Conservation (phyloP, 2,797 vertebrate genomes). For the Rhabdophis nuchalis region DNA sequence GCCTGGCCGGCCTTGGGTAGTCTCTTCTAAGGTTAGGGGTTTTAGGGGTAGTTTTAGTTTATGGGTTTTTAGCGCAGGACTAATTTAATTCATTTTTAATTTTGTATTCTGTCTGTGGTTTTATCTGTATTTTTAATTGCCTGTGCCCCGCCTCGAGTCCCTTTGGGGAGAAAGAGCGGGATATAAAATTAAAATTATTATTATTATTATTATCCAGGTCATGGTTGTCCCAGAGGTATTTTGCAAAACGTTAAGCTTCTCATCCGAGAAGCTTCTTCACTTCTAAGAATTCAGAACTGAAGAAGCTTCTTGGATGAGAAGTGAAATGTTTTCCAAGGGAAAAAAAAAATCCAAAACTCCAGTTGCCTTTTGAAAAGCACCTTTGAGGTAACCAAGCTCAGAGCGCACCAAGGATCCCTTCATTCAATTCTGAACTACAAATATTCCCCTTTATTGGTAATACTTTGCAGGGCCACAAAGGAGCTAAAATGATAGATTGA, state of each 20-base stretch:
- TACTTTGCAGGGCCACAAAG: background rate
- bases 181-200: too few relatives aligned
- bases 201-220: too few relatives aligned
- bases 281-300: background rate
- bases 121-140: too few relatives aligned
- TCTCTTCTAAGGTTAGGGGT: too few relatives aligned
- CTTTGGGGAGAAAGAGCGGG: too few relatives aligned
- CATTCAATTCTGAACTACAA: background rate
- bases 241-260: background rate
- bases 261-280: background rate
- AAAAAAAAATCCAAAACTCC: background rate
- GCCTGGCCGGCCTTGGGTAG: too few relatives aligned
- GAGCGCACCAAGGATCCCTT: background rate
- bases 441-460: background rate
- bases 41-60: too few relatives aligned
- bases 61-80: too few relatives aligned
- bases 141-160: too few relatives aligned
- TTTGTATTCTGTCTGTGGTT: too few relatives aligned
- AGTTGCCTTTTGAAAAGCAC: background rate
- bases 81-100: too few relatives aligned
- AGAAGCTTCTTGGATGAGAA: background rate
- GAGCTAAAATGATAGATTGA: background rate
- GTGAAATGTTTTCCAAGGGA: background rate
- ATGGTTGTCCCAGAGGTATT: background rate
- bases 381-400: background rate